A percentile compares a stretch with the other conserved stretches of the same genome.
Evolutionary conservation across 2,888 invertebrate genomes (phyloP).

Genomic region (Aproaerema taeniolella): DNA sequence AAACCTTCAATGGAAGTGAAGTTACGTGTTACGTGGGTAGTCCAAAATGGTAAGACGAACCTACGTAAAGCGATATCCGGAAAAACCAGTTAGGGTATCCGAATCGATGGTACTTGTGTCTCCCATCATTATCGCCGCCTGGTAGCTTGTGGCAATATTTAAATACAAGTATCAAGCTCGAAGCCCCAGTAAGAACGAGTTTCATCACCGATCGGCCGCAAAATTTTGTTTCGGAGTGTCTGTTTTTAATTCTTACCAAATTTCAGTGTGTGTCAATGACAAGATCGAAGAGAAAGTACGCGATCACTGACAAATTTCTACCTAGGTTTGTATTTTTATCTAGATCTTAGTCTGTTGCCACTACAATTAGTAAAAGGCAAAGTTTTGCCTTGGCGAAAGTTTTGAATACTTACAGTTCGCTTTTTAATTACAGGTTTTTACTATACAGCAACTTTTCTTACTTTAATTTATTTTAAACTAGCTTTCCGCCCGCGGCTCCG

Average conservation of each 20-base stretch:
- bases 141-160: slow-evolving; percentile 8
- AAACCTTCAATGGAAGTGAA: too few species aligned
- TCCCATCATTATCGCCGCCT: slow-evolving; percentile 5
- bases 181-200: slow-evolving; percentile 39
- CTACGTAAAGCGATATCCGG: too few species aligned
- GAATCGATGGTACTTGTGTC: not conserved
- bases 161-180: slow-evolving; percentile 30
- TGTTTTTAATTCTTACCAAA: slow-evolving; percentile 46
- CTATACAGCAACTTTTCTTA: too few species aligned
- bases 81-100: too few species aligned
- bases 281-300: slow-evolving; percentile 72
- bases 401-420: too few species aligned
- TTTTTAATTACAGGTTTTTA: not conserved
- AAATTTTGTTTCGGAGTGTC: slow-evolving; percentile 48
- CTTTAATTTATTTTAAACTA: too few species aligned
- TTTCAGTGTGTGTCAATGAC: slow-evolving; percentile 75
- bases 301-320: slow-evolving; percentile 74
- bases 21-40: too few species aligned
- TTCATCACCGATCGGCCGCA: slow-evolving; percentile 43
- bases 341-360: too few species aligned
- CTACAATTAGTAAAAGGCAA: too few species aligned
- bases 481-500: too few species aligned
- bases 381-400: too few species aligned
- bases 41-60: too few species aligned
- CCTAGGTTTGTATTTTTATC: slow-evolving; percentile 58